Conservation (phyloP, 2,113 vertebrate species). For the Nyctibius bracteatus region DNA sequence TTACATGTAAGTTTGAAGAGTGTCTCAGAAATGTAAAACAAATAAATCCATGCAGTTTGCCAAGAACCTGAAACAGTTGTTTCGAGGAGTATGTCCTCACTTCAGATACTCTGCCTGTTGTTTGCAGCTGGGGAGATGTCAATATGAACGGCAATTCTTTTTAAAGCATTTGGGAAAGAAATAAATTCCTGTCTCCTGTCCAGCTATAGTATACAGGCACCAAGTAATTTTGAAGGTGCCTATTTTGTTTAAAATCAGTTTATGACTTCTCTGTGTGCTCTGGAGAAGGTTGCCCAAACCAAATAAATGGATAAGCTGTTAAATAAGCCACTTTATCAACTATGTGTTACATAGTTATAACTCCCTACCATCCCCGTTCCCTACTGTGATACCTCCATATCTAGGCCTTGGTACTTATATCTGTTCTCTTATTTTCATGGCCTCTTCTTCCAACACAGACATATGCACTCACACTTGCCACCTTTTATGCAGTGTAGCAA, state of each 20-base stretch:
- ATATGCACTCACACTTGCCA: background rate
- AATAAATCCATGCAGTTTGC: background rate
- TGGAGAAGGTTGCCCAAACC: background rate
- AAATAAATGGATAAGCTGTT: background rate
- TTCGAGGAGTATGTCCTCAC: background rate
- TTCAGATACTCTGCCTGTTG: background rate
- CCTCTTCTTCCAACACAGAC: background rate
- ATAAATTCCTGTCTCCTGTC: background rate
- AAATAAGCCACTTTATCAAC: background rate
- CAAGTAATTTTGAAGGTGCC: background rate
- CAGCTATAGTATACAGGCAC: background rate
- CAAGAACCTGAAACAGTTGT: background rate
- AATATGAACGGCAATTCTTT: background rate
- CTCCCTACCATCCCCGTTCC: background rate
- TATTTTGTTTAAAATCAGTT: background rate
- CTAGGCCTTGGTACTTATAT: background rate
- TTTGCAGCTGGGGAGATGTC: background rate
- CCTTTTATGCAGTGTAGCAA: background rate
- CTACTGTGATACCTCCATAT: background rate
- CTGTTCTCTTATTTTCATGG: background rate
- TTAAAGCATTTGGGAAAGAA: background rate
- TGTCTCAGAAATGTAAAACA: background rate
- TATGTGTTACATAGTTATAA: background rate
- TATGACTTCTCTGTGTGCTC: background rate
- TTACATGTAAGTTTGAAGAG: background rate